Evolutionary conservation across 2,888 invertebrate species (phyloP), one percentile per base, ranked within the genome.

Genomic region (Yponomeuta cagnagella): DNA sequence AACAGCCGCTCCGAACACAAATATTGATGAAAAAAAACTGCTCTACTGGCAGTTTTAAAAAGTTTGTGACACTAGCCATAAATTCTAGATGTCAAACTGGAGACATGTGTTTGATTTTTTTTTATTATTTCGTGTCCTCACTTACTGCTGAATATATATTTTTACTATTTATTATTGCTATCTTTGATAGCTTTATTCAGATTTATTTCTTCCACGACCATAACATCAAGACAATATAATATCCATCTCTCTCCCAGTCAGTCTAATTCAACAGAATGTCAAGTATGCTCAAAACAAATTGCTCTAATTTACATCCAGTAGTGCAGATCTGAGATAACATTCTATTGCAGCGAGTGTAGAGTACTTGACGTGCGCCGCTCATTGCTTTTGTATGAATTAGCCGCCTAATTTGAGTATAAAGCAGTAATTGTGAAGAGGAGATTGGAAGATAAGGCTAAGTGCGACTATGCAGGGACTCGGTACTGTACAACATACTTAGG

Each of bases 1-100:
- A 91, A 91, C 91, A 90, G 89, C 91, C 92, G 90, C 87, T 84
- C 78, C 75, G 73, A 87, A 87, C 83, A 89, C 90, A 92, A 91
- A 92, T 91, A 91, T 89, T 88, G 82, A 82, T 88, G 82, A 88
- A 87, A 88, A 87, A 86, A 58, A 58, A 15, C 15, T 58, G 52
- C 15, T 12, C 52, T 58, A 82, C 78, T 76, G 79, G 79, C 81
- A 79, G 79, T 88, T 88, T 89, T 85, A 78, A 77, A 85, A 88
- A 68, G 63, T 68, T 82, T 86, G 87, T 89, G 87, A 87, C 85
- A 84, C 85, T 86, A 79, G 85, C 77, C 86, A 92, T 92, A 92
- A 91, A 91, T 92, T 92, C 88, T 87, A 89, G 85, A 83, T 82
- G 79, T 80, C 82, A 84, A 80, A 30, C 65, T 58, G 5, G 65